Conservation (phyloP, 1,140 invertebrate species). For the Dendrolimus punctatus region DNA sequence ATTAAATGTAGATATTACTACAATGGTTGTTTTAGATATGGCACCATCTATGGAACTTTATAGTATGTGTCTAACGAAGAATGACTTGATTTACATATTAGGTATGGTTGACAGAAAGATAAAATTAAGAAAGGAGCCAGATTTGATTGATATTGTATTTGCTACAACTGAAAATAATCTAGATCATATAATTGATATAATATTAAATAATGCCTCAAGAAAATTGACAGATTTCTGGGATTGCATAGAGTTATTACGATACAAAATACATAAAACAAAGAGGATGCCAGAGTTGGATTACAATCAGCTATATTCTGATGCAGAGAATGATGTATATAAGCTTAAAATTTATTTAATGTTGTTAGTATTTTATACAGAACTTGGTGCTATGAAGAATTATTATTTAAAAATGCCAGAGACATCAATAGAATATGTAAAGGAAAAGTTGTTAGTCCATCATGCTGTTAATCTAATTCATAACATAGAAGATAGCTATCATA, state of each 20-base stretch:
- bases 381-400: slow-evolving; percentile 21
- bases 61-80: slow-evolving; percentile 30
- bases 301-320: slow-evolving; percentile 26
- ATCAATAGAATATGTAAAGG: slow-evolving; percentile 31
- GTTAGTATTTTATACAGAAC: slow-evolving; percentile 26
- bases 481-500: slow-evolving; percentile 12
- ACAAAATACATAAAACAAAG: slow-evolving; percentile 37
- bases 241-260: slow-evolving; percentile 41
- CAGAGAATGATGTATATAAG: slow-evolving; percentile 33
- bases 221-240: slow-evolving; percentile 46
- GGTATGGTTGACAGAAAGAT: slow-evolving; percentile 32
- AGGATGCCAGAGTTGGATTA: slow-evolving; percentile 38
- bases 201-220: slow-evolving; percentile 38
- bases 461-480: slow-evolving; percentile 27
- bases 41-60: slow-evolving; percentile 31
- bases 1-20: slow-evolving; percentile 15
- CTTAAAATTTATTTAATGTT: slow-evolving; percentile 46
- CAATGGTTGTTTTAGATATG: slow-evolving; percentile 12
- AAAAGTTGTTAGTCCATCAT: slow-evolving; percentile 35
- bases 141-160: slow-evolving; percentile 32
- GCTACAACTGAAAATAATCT: slow-evolving; percentile 17
- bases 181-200: slow-evolving; percentile 17
- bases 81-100: slow-evolving; percentile 27
- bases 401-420: slow-evolving; percentile 28
- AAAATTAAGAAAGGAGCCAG: slow-evolving; percentile 28